Percentiles rank a stretch among this genome's conserved stretches.
These are phyloP conservation scores for Lepidotrigona ventralis DNA, from an alignment of 1,140 invertebrate genomes.

Conservation along the genomic window DNA sequence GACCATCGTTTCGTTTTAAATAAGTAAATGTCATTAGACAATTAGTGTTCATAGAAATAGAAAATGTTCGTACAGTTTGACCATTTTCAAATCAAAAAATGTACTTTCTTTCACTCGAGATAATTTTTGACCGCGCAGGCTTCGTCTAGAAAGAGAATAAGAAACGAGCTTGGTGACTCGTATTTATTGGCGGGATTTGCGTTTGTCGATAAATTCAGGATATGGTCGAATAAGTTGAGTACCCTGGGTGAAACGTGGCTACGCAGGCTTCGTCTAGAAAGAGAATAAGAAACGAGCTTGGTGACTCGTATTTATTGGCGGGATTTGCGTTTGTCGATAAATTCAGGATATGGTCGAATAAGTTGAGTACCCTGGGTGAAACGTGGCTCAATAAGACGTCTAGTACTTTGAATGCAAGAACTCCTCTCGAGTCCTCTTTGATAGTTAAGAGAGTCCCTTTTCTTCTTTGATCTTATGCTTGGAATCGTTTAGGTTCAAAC, in stretches of 20 bases:
- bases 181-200: constrained; percentile 13
- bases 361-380: constrained; percentile 39
- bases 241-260: constrained; percentile 48
- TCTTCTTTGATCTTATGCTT: not conserved
- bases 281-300: not conserved
- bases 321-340: constrained; percentile 32
- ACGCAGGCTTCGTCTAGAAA: too few species aligned
- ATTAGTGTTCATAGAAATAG: not conserved
- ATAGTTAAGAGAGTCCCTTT: not conserved
- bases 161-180: not conserved
- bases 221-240: constrained; percentile 31
- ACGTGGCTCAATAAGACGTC: constrained; percentile 45
- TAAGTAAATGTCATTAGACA: too few species aligned
- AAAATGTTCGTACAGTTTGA: not conserved
- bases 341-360: constrained; percentile 36
- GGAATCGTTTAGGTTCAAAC: not conserved
- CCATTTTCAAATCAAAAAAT: not conserved
- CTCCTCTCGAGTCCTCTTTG: not conserved
- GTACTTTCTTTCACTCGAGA: not conserved
- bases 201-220: constrained; percentile 30
- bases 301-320: not conserved
- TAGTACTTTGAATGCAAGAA: constrained; percentile 42
- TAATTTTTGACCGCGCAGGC: not conserved
- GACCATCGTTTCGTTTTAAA: not conserved
- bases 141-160: too few species aligned